A percentile compares a stretch with the other conserved stretches of the same genome.
These are phyloP conservation scores for Helicolenus hilgendorfi DNA, from an alignment of 2,797 vertebrate genomes.

Conservation along the genomic window DNA sequence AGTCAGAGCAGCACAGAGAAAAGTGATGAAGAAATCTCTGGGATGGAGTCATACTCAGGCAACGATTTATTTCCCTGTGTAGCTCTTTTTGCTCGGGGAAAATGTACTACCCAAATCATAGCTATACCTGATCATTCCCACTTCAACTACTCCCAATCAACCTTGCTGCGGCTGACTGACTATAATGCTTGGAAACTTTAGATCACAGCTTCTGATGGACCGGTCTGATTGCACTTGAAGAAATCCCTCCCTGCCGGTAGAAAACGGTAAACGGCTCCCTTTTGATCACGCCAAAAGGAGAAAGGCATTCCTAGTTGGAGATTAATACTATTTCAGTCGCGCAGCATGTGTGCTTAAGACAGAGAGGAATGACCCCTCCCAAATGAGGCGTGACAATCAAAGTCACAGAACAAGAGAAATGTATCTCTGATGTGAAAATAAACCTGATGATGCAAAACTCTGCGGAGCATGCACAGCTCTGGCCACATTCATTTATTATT, in stretches of 20 bases:
- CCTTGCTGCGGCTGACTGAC: conserved; percentile 26
- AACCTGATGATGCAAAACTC: conserved; percentile 76
- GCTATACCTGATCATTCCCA: conserved; percentile 57
- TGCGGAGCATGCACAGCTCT: conserved; percentile 44
- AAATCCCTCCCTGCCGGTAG: neutral
- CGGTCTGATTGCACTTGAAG: conserved; percentile 53
- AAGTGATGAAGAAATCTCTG: conserved; percentile 68
- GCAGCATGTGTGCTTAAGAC: conserved; percentile 60
- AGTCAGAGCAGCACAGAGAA: conserved; percentile 52
- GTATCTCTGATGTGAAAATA: conserved; percentile 79
- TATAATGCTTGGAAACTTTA: conserved; percentile 60
- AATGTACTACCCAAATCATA: conserved; percentile 28
- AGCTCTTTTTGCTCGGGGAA: conserved; percentile 41
- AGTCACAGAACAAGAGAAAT: conserved; percentile 80
- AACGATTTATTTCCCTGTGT: conserved; percentile 56
- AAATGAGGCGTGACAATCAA: conserved; percentile 87
- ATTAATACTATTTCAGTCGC: conserved; percentile 52
- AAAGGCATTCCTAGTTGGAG: conserved; percentile 41
- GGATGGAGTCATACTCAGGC: conserved; percentile 58
- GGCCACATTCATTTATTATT: conserved; percentile 79
- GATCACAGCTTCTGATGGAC: conserved; percentile 51
- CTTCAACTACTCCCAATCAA: conserved; percentile 56
- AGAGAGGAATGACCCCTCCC: conserved; percentile 59
- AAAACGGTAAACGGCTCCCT: conserved; percentile 31
- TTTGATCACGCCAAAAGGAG: conserved; percentile 62